These are phyloP conservation scores for Altica lythri DNA, from an alignment of 2,888 invertebrate genomes.

Conservation along the genomic window DNA sequence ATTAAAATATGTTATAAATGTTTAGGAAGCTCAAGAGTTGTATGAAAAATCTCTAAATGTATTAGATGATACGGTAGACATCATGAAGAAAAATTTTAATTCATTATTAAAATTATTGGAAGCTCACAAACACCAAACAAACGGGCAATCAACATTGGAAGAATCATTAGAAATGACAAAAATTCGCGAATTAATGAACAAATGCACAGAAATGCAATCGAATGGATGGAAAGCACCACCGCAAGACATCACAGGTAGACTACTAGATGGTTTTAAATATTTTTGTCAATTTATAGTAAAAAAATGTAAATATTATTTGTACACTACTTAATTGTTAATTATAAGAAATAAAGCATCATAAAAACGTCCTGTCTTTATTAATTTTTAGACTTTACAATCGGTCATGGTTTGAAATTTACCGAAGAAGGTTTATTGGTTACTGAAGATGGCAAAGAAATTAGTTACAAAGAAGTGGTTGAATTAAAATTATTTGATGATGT, in stretches of 20 bases:
- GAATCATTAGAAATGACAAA: constrained; percentile 39
- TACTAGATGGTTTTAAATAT: constrained; percentile 20
- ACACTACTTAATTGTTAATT: no score
- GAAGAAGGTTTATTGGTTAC: constrained; percentile 48
- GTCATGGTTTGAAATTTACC: constrained; percentile 47
- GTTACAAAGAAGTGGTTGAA: constrained; percentile 47
- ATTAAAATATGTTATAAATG: no score
- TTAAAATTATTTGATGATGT: constrained; percentile 48
- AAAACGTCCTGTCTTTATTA: constrained; percentile 9
- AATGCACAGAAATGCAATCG: constrained; percentile 40
- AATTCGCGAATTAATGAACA: constrained; percentile 40
- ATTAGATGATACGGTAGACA: constrained; percentile 42
- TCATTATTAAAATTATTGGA: constrained; percentile 43
- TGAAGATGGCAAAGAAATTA: constrained; percentile 45
- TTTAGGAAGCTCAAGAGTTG: constrained; percentile 43
- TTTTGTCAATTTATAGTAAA: constrained; percentile 22
- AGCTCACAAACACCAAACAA: constrained; percentile 29
- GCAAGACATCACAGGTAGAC: constrained; percentile 40
- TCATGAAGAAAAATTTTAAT: constrained; percentile 39
- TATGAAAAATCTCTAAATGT: constrained; percentile 41
- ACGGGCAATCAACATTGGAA: constrained; percentile 36
- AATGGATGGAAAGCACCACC: constrained; percentile 42
- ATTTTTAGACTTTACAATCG: constrained; percentile 41
- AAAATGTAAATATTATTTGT: no score
- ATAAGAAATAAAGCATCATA: no score